Evolutionary conservation across 2,888 invertebrate species (phyloP).

Genomic region (Acheta domesticus): DNA sequence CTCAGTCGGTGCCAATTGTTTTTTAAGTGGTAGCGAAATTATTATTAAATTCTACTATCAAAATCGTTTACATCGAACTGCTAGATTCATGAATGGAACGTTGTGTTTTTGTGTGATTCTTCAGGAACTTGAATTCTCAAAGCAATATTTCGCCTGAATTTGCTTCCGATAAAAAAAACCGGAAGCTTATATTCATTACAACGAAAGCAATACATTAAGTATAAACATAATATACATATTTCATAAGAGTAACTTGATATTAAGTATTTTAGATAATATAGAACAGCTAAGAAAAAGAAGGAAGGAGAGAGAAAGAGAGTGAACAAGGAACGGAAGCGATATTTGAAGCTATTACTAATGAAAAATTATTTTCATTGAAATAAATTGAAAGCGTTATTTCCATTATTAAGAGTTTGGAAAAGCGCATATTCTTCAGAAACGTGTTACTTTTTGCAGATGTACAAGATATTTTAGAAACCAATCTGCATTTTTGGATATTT

Average conservation of each 20-base stretch:
- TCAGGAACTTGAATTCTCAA: neutral
- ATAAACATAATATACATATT: slow-evolving; percentile 21
- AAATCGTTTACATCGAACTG: neutral
- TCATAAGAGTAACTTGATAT: neutral
- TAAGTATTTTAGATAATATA: slow-evolving; percentile 20
- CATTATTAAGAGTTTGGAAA: neutral
- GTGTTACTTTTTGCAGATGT: neutral
- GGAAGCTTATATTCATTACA: slow-evolving; percentile 21
- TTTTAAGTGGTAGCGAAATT: no score
- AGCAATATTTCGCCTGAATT: neutral
- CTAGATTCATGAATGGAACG: neutral
- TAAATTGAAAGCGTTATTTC: neutral
- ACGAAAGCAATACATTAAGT: slow-evolving; percentile 31
- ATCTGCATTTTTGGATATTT: no score
- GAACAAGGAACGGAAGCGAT: neutral
- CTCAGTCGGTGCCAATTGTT: no score
- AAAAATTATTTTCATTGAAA: neutral
- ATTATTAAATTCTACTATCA: neutral
- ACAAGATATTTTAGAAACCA: no score
- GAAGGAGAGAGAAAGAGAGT: neutral
- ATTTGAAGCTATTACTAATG: neutral
- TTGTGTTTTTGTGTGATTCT: neutral
- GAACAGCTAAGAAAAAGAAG: neutral
- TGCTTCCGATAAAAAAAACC: neutral
- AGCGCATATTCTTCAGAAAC: neutral